Conservation (phyloP, 1,140 invertebrate genomes). For the Eupristina koningsbergeri region DNA sequence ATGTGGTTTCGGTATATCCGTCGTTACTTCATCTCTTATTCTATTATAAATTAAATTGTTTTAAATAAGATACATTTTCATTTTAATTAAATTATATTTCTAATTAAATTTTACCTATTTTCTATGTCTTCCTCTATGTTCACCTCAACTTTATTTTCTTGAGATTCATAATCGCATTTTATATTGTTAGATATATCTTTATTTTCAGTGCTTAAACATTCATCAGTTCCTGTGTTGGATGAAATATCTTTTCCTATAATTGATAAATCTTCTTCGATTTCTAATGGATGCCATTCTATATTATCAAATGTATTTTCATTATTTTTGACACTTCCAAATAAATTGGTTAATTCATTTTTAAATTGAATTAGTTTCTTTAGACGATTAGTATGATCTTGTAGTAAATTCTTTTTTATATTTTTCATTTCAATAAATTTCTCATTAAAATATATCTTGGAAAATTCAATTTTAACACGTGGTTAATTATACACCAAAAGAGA, state of each 20-base stretch:
- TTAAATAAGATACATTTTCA: background rate
- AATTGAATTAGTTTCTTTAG: conserved; percentile 58
- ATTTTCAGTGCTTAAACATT: background rate
- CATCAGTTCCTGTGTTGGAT: conserved; percentile 54
- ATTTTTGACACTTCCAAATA: conserved; percentile 52
- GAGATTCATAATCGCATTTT: background rate
- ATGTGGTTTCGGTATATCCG: conserved; percentile 77
- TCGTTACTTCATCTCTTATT: conserved; percentile 82
- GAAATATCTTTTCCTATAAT: conserved; percentile 68
- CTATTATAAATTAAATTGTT: conserved; percentile 46
- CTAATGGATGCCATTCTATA: conserved; percentile 54
- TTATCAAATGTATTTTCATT: conserved; percentile 47
- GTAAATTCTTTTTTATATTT: conserved; percentile 54
- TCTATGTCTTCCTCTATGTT: conserved; percentile 85
- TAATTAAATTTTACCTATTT: conserved; percentile 64
- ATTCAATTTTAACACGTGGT: background rate
- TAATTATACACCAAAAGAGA: conserved; percentile 22
- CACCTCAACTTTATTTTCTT: conserved; percentile 62
- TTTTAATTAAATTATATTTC: background rate
- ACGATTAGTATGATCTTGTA: conserved; percentile 53
- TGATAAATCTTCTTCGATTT: conserved; percentile 55
- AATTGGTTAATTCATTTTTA: conserved; percentile 56
- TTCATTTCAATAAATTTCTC: conserved; percentile 70
- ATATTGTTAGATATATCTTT: background rate
- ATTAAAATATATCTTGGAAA: conserved; percentile 69